Base-by-base conservation (phyloP, 2,888 invertebrate genomes). In the Athripsodes cinereus region DNA sequence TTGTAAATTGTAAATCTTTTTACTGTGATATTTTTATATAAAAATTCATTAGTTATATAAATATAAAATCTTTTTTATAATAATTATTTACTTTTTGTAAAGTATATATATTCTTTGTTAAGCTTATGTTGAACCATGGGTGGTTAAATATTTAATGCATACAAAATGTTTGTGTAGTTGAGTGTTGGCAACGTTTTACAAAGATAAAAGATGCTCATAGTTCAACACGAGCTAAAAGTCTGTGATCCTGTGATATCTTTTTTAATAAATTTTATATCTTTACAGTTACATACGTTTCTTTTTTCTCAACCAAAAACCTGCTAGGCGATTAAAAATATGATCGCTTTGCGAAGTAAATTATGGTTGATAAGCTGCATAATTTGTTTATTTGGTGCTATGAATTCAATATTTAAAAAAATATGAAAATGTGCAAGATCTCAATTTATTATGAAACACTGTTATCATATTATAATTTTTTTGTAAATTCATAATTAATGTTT, bases 311-410 rank as follows among this genome's bases (percentile, higher is more conserved):
- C 50, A 16, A 50, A 50, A 11, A 3, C 21, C 13, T 19, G 20
- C 48, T 5, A n/a, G 13, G 48, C 48, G 48, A 20, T 18, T 18
- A 18, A 5, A 48, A 6, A 48, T 48, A 2, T 11, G 18, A 20
- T 44, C 18, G 21, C 40, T 53, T 16, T 53, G 53, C 53, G 53
- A 53, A 40, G 16, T 40, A 8, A 40, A n/a, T 31, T 8, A 21
- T 44, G 22, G 11, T 22, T 53, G n/a, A 52, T 22, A 44, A 18
- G 18, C 40, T 53, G 53, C 40, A 11, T 48, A 48, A 55, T 48
- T 55, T 55, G 31, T 47, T 16, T 55, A 55, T 55, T 55, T 55
- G 55, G 55, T 55, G 55, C 55, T 19, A 16, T 55, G 31, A 53
- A 6, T 20, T 40, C 8, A 44, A 6, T 44, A 2, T 40, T n/a